Evolutionary conservation across 2,113 vertebrate species (phyloP).

Genomic region (Vulpes vulpes): DNA sequence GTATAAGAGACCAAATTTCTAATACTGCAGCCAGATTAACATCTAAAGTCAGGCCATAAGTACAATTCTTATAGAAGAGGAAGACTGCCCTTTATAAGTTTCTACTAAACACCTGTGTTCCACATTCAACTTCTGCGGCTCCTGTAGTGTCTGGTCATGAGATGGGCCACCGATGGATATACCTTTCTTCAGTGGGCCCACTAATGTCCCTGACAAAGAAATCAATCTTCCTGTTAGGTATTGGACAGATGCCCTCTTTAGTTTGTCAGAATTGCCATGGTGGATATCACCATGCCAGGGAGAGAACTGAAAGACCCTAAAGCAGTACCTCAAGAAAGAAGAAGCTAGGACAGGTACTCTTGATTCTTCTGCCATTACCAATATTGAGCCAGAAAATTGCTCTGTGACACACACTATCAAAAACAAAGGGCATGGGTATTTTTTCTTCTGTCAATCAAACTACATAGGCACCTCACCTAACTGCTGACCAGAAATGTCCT

Average conservation of each 20-base stretch:
- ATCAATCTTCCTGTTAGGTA: not conserved
- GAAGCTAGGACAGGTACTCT: not conserved
- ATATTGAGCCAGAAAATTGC: not conserved
- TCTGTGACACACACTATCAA: not conserved
- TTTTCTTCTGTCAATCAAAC: not conserved
- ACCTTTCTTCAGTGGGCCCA: not conserved
- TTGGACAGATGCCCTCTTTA: not conserved
- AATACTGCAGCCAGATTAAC: not conserved
- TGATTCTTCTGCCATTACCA: not conserved
- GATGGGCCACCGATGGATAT: not conserved
- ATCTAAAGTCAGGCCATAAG: not conserved
- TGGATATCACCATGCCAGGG: not conserved
- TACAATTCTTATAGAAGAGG: not conserved
- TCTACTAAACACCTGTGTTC: not conserved
- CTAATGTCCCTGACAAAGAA: not conserved
- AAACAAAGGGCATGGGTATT: not conserved
- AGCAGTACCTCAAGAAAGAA: not conserved
- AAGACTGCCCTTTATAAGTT: not conserved
- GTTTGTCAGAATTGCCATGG: not conserved
- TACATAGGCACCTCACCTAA: not conserved
- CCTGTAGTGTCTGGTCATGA: not conserved
- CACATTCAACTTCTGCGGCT: not conserved
- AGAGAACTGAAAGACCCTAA: not conserved
- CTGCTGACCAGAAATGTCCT: not conserved
- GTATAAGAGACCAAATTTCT: not conserved